Evolutionary conservation across 2,888 invertebrate species (phyloP).

Genomic region (Flabesymbios commensalis): DNA sequence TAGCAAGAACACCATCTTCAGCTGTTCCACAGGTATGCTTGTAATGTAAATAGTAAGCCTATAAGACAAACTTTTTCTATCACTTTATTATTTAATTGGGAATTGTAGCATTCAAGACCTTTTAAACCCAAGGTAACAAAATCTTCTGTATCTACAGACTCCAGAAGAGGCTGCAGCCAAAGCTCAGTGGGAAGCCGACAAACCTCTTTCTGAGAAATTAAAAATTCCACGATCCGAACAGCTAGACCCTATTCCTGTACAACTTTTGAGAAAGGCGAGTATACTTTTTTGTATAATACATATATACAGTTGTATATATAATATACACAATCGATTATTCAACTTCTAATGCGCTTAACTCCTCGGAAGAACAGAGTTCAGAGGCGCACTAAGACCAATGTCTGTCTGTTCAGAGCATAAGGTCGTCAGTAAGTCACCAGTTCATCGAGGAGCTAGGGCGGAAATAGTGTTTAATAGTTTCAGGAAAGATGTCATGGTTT

Average conservation of each 20-base stretch:
- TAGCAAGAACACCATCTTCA: constrained; percentile 11
- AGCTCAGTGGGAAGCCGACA: constrained; percentile 44
- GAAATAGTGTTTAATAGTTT: too few species aligned
- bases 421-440: too few species aligned
- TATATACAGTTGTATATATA: too few species aligned
- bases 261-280: constrained; percentile 73
- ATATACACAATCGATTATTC: too few species aligned
- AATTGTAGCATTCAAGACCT: neutral
- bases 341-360: too few species aligned
- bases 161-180: constrained; percentile 6
- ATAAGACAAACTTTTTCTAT: neutral
- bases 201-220: constrained; percentile 67
- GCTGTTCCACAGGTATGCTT: constrained; percentile 4
- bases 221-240: constrained; percentile 68
- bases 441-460: too few species aligned
- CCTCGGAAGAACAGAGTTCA: too few species aligned
- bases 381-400: too few species aligned
- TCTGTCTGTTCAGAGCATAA: too few species aligned
- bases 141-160: neutral
- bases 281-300: neutral
- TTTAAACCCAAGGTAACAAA: constrained; percentile 1
- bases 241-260: constrained; percentile 75
- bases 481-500: too few species aligned
- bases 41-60: neutral
- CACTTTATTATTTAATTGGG: neutral